Conservation (phyloP, 2,888 invertebrate genomes). For the Perizoma flavofasciatum region DNA sequence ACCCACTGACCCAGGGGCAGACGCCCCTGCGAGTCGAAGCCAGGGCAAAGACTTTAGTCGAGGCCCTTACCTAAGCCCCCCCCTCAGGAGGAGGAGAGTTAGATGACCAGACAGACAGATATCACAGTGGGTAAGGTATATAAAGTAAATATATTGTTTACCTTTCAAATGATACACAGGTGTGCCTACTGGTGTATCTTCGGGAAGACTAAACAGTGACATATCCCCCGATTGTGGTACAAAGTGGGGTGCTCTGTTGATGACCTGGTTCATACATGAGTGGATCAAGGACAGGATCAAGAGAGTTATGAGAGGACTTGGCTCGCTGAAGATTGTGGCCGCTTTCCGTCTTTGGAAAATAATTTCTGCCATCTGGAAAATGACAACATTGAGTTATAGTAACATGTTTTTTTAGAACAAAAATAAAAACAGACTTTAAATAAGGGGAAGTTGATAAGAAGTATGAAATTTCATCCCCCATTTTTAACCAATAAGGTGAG, state of each 20-base stretch:
- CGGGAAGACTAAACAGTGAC: conserved; percentile 88
- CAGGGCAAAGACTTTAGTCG: too few species aligned
- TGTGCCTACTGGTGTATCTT: conserved; percentile 89
- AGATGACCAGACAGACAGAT: too few species aligned
- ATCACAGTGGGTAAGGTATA: not conserved
- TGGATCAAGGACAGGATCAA: conserved; percentile 58
- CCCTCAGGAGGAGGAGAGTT: too few species aligned
- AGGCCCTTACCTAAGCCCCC: too few species aligned
- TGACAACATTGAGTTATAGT: too few species aligned
- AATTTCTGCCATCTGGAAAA: conserved; percentile 75
- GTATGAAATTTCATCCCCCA: too few species aligned
- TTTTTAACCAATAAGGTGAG: too few species aligned
- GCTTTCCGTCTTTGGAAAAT: conserved; percentile 69
- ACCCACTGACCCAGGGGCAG: too few species aligned
- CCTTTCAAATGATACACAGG: conserved; percentile 90
- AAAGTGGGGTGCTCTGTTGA: conserved; percentile 90
- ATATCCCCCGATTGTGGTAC: conserved; percentile 89
- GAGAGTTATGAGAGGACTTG: conserved; percentile 63
- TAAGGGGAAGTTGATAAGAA: too few species aligned
- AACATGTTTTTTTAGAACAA: too few species aligned
- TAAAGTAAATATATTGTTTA: conserved; percentile 43
- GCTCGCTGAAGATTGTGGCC: conserved; percentile 60
- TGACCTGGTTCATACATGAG: conserved; percentile 74
- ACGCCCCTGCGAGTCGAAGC: too few species aligned
- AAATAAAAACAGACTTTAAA: too few species aligned